phyloP scores from a whole-genome alignment of 1,140 invertebrate genomes.

The Meloidogyne chitwoodi region DNA sequence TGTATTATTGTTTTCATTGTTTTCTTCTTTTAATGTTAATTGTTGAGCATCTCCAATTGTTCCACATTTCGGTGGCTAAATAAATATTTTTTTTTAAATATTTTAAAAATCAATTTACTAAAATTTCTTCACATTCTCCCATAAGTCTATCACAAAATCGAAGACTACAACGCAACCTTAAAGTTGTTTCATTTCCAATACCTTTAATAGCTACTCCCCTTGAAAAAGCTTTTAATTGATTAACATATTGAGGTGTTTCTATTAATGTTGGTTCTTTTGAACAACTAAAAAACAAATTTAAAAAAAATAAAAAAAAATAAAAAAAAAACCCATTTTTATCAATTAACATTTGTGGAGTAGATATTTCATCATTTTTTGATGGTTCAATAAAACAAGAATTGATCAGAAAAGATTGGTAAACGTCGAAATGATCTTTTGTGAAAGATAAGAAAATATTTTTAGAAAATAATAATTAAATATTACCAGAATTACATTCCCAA shows the following conservation, averaged over 20 bases:
- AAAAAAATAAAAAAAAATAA: background rate
- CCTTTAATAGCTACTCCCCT: constrained; percentile 24
- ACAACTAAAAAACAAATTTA: constrained; percentile 23
- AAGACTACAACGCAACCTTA: constrained; percentile 27
- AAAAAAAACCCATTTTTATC: constrained; percentile 1
- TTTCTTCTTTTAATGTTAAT: background rate
- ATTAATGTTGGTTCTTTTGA: constrained; percentile 28
- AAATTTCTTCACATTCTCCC: constrained; percentile 43
- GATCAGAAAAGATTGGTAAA: constrained; percentile 38
- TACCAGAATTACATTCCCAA: constrained; percentile 42
- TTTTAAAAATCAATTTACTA: constrained; percentile 22
- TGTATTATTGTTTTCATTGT: background rate
- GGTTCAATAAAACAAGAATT: constrained; percentile 29
- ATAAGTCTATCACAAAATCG: constrained; percentile 36
- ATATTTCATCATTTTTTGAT: constrained; percentile 17
- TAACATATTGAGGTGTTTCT: constrained; percentile 29
- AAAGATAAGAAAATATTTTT: background rate
- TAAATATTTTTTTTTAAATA: background rate
- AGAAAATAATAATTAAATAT: background rate
- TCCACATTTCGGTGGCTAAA: constrained; percentile 38
- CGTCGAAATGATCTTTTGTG: constrained; percentile 38
- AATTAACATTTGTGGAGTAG: constrained; percentile 46
- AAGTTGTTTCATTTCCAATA: constrained; percentile 26
- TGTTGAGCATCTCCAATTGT: background rate
- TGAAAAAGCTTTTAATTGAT: constrained; percentile 21